Evolutionary conservation across 2,797 vertebrate species (phyloP), one percentile per base, ranked within the genome.

Genomic region (Halcyon chelicuti): DNA sequence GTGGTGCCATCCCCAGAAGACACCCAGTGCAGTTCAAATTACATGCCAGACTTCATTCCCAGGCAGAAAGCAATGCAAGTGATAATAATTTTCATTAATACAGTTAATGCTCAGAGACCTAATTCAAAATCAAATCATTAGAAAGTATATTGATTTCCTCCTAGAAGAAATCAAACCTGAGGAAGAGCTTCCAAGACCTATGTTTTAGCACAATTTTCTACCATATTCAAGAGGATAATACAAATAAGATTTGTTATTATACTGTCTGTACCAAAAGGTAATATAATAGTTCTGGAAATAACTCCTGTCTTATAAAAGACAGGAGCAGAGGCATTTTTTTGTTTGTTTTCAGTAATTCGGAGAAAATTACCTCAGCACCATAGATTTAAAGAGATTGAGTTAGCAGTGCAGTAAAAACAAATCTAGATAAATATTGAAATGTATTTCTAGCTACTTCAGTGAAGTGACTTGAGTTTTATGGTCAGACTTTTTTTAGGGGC

Each of bases 261-360:
- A 61, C 1, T 37, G 12, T 42, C 25, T 60, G 28, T 71, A 46
- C 52, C 58, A 68, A 63, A 90, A 90, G 47, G 23, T 77, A 65
- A 54, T 37, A 80, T 77, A 65, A 54, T 37, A 80, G 25, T 5
- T 22, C 37, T 73, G 33, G 51, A 88, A 90, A 94, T 68, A 80
- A n/a, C 11, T 66, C 16, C 63, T 62, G 19, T 40, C 31, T 7
- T 4, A 76, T 33, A 18, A 80, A 80, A 88, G 33, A 21, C 11
- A 58, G 23, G 54, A 83, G 40, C 2, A 58, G 15, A 2, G 1
- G 1, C 0, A 0, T 16, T 10, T 47, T 71, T 40, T 40, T 39
- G 10, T 39, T 14, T 22, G 17, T 70, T 73, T 26, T 35, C 5
- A 65, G 12, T 75, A 78, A 47, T 73, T 68, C 68, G 80, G 33